Evolutionary conservation across 2,888 invertebrate species (phyloP), one percentile per base, ranked within the genome.

Genomic region (Thyatira batis): DNA sequence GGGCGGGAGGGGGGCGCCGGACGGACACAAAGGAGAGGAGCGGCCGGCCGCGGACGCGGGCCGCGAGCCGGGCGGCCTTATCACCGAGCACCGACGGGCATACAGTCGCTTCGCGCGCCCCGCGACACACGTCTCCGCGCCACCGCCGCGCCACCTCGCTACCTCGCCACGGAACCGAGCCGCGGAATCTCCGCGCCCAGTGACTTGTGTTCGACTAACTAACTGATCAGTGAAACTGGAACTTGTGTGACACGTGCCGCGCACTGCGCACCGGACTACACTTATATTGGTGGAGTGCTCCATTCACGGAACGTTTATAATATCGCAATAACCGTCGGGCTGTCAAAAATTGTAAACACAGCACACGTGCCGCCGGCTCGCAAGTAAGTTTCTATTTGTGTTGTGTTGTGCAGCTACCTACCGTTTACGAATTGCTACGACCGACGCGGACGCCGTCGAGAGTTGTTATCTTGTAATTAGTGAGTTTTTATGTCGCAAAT

Each of bases 21-120:
- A 92, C 92, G 93, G 93, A 87, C 93, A 88, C 89, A 91, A 89
- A 90, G 89, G 89, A 86, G 89, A 84, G 86, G 84, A 84, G 85
- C 87, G 85, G 89, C 86, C 87, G 84, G 85, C 78, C 86, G 87
- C 85, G 84, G 84, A 81, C 79, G 82, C 84, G 83, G 80, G 72
- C 78, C 79, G 80, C 81, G 81, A 73, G 74, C 84, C 82, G 80
- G 80, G 84, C 79, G 83, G 85, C 84, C 82, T 88, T 88, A 88
- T 88, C 89, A 88, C 85, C 83, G 17, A 39, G n/a, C n/a, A n/a
- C n/a, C 33, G 33, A 78, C 78, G 80, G 83, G 86, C 87, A 87
- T 81, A 84, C 87, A 82, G 86, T 87, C 88, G 89, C 82, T 84
- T 76, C 84, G 84, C 85, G 90, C 87, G 82, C 71, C 69, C 78